Percentiles rank a stretch among this genome's conserved stretches.
phyloP scores from a whole-genome alignment of 2,888 invertebrate genomes.

The Calliopum simillimum region DNA sequence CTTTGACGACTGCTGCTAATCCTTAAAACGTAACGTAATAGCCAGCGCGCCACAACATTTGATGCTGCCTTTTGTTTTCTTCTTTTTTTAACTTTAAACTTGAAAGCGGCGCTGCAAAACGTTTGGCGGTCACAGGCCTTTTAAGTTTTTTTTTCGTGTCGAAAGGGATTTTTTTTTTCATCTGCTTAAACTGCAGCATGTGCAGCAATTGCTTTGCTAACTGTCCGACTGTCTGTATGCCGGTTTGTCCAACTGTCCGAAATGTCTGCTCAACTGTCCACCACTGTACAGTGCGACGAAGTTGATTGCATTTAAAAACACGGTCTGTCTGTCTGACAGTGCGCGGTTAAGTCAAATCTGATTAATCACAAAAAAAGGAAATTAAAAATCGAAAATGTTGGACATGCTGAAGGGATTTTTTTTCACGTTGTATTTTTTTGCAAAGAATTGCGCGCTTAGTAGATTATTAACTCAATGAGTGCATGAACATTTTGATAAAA shows the following conservation, averaged over 20 bases:
- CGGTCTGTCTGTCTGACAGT: conserved; percentile 22
- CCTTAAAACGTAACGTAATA: background rate
- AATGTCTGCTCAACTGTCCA: conserved; percentile 33
- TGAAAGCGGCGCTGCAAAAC: conserved; percentile 26
- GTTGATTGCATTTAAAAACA: conserved; percentile 38
- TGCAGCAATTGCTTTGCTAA: conserved; percentile 22
- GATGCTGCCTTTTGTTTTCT: background rate
- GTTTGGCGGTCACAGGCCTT: conserved; percentile 25
- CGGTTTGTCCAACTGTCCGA: conserved; percentile 24
- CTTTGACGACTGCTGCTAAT: conserved; percentile 5
- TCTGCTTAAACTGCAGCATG: conserved; percentile 1
- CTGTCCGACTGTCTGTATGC: conserved; percentile 1
- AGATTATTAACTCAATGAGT: no score
- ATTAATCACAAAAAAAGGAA: conserved; percentile 7
- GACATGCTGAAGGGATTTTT: background rate
- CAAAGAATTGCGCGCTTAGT: no score
- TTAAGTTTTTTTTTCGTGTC: conserved; percentile 9
- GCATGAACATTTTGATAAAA: no score
- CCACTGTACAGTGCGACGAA: conserved; percentile 19
- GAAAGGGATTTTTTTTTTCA: background rate
- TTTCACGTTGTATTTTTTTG: no score
- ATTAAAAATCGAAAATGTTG: background rate
- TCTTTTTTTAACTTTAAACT: background rate
- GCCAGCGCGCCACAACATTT: background rate
- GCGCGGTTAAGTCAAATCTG: conserved; percentile 4